Evolutionary conservation across 2,113 vertebrate genomes (phyloP).

Genomic region (Electrona antarctica): DNA sequence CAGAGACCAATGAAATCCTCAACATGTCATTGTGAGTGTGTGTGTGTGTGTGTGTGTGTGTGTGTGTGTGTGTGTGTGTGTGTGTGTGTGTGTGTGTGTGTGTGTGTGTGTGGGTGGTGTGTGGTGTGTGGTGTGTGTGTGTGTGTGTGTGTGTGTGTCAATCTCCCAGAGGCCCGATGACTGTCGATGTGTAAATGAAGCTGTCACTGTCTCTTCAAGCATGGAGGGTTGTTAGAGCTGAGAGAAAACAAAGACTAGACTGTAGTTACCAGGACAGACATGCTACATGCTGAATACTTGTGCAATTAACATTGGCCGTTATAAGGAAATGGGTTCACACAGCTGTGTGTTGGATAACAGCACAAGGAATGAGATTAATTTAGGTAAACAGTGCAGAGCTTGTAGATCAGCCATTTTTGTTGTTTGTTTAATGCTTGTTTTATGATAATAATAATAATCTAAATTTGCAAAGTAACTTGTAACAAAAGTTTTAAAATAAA

Average conservation of each 20-base stretch:
- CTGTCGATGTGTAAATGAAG: background rate
- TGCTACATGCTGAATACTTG: background rate
- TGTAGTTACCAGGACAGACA: background rate
- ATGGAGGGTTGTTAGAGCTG: background rate
- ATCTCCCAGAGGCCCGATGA: background rate
- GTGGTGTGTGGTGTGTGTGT: background rate
- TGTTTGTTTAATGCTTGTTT: too few relatives aligned
- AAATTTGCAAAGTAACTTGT: too few relatives aligned
- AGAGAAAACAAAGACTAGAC: background rate
- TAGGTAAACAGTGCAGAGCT: too few relatives aligned
- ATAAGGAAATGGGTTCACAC: too few relatives aligned
- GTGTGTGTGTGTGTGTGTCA: background rate
- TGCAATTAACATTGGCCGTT: too few relatives aligned
- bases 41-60: background rate
- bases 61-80: background rate
- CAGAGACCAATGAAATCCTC: constrained; percentile 93
- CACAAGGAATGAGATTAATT: too few relatives aligned
- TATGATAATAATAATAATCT: too few relatives aligned
- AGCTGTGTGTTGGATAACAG: too few relatives aligned
- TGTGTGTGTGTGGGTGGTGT: background rate
- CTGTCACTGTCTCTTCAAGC: background rate
- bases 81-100: constrained; percentile 4
- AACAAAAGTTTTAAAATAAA: too few relatives aligned
- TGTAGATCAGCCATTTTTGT: too few relatives aligned
- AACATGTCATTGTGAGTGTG: constrained; percentile 96